Evolutionary conservation across 92 coral and sea anemone species (phyloP), one percentile per base, ranked within the genome.

Genomic region (Pocillopora grandis): DNA sequence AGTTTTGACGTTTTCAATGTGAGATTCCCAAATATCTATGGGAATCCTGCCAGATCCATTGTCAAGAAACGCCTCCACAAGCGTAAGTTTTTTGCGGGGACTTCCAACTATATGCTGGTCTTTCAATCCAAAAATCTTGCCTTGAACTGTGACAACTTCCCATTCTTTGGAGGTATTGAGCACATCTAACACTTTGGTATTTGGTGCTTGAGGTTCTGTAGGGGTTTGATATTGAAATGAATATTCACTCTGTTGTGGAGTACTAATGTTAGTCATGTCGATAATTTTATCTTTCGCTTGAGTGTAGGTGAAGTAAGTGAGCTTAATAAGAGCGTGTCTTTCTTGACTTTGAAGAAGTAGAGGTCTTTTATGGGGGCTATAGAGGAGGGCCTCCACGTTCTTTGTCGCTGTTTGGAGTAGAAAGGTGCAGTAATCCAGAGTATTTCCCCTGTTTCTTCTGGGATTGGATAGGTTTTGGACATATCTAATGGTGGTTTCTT

Each of bases 371-470:
- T 82, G 86, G 71, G 79, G 79, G 65, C 77, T 60, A 86, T 86
- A 86, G 55, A 86, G 89, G 85, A 86, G 79, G 59, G 75, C 89
- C 71, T 86, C 85, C 16, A 86, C 85, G 85, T 86, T 86, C 75
- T 79, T 71, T 86, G 89, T 86, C 48, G 74, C 89, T 68, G 89
- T 78, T 86, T 86, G 85, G 71, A 86, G 85, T 86, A 33, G 73
- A 62, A 86, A 86, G 72, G 89, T 78, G 79, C 85, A 86, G 73
- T 79, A 86, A 79, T 79, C 85, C 85, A 86, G 69, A 72, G 89
- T 86, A 78, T 86, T 86, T 86, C 89, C 85, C 23, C 80, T 35
- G 73, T 86, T 86, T 86, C 80, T 86, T 86, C 85, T 86, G 85
- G 80, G 89, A 23, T 86, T 15, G 89, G 89, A 86, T 68, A 86